Conservation (phyloP, 2,797 vertebrate genomes). For the Nothura maculosa region DNA sequence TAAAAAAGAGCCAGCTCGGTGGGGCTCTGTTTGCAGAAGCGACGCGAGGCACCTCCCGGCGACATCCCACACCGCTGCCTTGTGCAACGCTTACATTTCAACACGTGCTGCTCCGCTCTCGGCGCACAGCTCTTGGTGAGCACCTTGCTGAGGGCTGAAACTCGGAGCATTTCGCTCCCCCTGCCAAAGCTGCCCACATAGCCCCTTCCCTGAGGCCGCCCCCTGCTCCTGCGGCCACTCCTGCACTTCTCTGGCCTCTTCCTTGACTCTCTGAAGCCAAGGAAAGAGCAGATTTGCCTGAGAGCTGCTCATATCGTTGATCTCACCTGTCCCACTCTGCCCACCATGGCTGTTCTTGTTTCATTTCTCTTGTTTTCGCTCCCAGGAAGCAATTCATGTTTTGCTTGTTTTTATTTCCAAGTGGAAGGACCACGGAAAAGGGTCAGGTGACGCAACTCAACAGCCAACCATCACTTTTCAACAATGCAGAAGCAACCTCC, state of each 20-base stretch:
- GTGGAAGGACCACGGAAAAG: background rate
- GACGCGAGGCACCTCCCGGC: conserved; percentile 39
- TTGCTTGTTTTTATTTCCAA: background rate
- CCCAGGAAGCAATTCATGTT: background rate
- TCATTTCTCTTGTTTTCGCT: background rate
- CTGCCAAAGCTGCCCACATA: no score
- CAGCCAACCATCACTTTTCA: background rate
- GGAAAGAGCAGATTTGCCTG: background rate
- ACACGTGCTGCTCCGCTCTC: no score
- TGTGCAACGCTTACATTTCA: no score
- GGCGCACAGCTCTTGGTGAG: no score
- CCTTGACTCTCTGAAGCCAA: background rate
- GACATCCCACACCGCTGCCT: conserved; percentile 13
- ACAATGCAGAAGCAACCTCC: background rate
- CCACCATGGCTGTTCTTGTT: background rate
- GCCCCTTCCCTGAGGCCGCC: no score
- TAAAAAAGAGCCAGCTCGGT: conserved; percentile 11
- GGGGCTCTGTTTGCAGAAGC: conserved; percentile 61
- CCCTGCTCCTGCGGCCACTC: background rate
- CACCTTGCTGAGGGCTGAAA: background rate
- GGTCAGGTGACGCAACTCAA: background rate
- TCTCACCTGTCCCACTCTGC: background rate
- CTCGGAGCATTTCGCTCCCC: background rate
- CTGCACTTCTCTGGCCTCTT: background rate
- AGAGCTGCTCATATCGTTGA: background rate